Evolutionary conservation across 2,888 invertebrate species (phyloP).

Genomic region (Perizoma flavofasciatum): DNA sequence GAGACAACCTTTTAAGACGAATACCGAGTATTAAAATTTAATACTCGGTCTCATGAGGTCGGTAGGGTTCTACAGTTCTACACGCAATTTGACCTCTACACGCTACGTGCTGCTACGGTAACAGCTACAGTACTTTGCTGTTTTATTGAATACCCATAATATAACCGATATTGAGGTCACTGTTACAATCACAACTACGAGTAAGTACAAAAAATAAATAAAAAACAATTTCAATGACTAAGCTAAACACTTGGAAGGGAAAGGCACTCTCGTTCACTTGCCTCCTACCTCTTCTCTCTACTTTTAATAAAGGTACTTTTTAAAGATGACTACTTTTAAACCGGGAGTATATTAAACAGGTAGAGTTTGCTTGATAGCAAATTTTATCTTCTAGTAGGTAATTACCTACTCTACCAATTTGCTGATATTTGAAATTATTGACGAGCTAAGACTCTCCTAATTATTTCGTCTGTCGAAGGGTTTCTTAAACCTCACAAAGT

Average conservation of each 20-base stretch:
- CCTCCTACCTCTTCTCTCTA: constrained; percentile 46
- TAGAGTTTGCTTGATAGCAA: constrained; percentile 1
- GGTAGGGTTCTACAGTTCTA: too few relatives aligned
- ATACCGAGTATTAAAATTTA: too few relatives aligned
- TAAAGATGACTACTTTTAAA: constrained; percentile 3
- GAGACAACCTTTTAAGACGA: too few relatives aligned
- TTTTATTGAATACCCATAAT: too few relatives aligned
- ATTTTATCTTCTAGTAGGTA: background rate
- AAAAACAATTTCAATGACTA: constrained; percentile 32
- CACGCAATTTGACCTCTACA: background rate
- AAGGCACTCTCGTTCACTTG: constrained; percentile 33
- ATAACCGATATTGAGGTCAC: background rate
- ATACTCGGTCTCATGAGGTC: too few relatives aligned
- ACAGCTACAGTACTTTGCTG: too few relatives aligned
- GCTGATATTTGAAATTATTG: background rate
- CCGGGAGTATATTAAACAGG: background rate
- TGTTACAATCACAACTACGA: background rate
- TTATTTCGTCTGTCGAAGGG: constrained; percentile 6
- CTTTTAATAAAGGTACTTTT: constrained; percentile 18
- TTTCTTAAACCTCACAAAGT: constrained; percentile 7
- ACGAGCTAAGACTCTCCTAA: constrained; percentile 5
- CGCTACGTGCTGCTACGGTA: constrained; percentile 5
- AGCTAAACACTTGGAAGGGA: constrained; percentile 39
- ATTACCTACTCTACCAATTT: background rate
- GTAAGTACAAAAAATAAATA: constrained; percentile 17